Percentiles rank a stretch among this genome's conserved stretches.
Evolutionary conservation across 1,140 invertebrate genomes (phyloP).

Genomic region (Subanguina moxae): DNA sequence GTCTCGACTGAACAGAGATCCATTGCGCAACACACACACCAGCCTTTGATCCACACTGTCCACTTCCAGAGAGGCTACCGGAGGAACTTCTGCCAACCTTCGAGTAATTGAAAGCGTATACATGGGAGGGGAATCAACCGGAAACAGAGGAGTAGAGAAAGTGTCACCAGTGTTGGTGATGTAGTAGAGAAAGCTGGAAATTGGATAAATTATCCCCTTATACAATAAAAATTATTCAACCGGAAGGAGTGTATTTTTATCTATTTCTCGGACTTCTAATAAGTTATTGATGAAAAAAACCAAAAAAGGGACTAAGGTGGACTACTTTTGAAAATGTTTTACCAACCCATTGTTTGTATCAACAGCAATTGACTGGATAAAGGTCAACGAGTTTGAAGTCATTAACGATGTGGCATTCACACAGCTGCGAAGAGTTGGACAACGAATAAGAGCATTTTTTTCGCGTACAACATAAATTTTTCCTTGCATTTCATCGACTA

Average conservation of each 20-base stretch:
- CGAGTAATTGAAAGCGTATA: constrained; percentile 40
- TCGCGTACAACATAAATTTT: constrained; percentile 42
- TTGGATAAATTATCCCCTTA: background rate
- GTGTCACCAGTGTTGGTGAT: constrained; percentile 35
- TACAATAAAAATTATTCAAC: no score
- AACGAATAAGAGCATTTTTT: constrained; percentile 32
- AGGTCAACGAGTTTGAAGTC: constrained; percentile 29
- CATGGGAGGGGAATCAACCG: constrained; percentile 31
- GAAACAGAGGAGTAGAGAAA: constrained; percentile 45
- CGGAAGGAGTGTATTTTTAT: no score
- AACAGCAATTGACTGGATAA: constrained; percentile 33
- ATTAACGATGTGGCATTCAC: constrained; percentile 27
- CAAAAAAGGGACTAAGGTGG: no score
- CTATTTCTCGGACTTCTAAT: no score
- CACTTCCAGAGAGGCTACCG: constrained; percentile 31
- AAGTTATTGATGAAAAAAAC: no score
- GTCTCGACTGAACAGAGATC: constrained; percentile 35
- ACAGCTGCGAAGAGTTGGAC: constrained; percentile 19
- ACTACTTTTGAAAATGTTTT: background rate
- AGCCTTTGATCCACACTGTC: constrained; percentile 34
- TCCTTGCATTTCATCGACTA: constrained; percentile 33
- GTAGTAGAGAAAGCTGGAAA: constrained; percentile 41
- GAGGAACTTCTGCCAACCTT: constrained; percentile 38
- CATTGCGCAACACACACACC: constrained; percentile 39
- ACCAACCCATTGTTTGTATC: constrained; percentile 43